These are phyloP conservation scores for Larimichthys crocea DNA, from an alignment of 2,113 vertebrate species.

Conservation along the genomic window DNA sequence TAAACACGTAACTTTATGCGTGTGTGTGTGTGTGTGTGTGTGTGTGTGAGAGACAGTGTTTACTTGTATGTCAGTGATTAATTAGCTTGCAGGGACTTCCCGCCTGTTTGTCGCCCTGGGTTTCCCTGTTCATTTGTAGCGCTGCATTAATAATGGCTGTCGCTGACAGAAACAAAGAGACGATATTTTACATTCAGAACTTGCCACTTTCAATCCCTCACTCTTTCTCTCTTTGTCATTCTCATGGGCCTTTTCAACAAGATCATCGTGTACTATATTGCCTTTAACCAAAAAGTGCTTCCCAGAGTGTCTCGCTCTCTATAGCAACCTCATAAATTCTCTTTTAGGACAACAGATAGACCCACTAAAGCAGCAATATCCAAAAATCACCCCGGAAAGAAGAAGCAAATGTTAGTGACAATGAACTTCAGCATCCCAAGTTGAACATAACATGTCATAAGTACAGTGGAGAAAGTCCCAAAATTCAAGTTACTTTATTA, in stretches of 20 bases:
- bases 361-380: neutral
- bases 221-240: neutral
- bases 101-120: slow-evolving; percentile 57
- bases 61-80: slow-evolving; percentile 61
- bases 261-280: slow-evolving; percentile 7
- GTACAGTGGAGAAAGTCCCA: neutral
- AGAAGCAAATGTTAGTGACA: neutral
- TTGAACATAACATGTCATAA: neutral
- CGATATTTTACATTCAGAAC: slow-evolving; percentile 43
- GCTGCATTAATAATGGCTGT: slow-evolving; percentile 69
- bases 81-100: slow-evolving; percentile 66
- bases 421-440: neutral
- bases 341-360: neutral
- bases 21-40: slow-evolving; percentile 37
- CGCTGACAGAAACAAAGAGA: slow-evolving; percentile 31
- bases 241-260: slow-evolving; percentile 1
- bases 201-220: neutral
- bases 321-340: neutral
- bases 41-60: slow-evolving; percentile 15
- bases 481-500: neutral
- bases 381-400: neutral
- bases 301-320: neutral
- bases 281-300: neutral
- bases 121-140: slow-evolving; percentile 68
- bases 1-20: neutral